phyloP scores from a whole-genome alignment of 2,113 vertebrate genomes.

The Clarias macrocephalus region DNA sequence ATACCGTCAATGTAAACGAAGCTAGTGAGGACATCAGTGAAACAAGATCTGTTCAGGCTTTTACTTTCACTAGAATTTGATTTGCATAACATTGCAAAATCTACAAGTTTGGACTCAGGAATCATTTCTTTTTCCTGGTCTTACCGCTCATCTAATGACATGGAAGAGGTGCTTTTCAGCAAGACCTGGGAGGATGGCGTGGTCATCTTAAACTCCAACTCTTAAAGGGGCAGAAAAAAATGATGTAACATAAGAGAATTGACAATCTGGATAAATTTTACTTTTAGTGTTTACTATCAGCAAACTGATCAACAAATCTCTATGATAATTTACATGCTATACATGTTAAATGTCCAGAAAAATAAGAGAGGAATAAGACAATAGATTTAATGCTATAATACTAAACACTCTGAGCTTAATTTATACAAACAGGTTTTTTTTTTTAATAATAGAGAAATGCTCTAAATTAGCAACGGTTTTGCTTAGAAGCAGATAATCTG shows the following conservation, averaged over 20 bases:
- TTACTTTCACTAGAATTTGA: background rate
- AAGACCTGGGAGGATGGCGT: slow-evolving; percentile 73
- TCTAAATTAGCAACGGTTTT: background rate
- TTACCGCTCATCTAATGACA: slow-evolving; percentile 92
- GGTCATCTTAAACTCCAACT: slow-evolving; percentile 71
- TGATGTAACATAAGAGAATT: background rate
- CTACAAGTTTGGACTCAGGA: background rate
- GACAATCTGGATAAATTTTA: background rate
- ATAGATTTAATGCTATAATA: background rate
- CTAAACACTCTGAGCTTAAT: background rate
- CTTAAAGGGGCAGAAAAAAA: background rate
- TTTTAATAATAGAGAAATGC: background rate
- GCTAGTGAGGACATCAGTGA: background rate
- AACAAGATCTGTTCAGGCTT: background rate
- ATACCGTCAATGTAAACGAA: no score
- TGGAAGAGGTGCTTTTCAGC: slow-evolving; percentile 83
- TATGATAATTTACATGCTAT: background rate
- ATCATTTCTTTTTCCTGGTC: slow-evolving; percentile 55
- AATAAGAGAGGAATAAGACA: background rate
- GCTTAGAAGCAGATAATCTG: background rate
- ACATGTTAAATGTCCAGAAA: background rate
- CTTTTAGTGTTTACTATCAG: background rate
- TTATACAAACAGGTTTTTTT: no score
- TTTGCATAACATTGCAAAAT: background rate
- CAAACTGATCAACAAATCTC: background rate